These are phyloP conservation scores for Calameuta pallipes DNA, from an alignment of 2,888 invertebrate genomes.

Conservation along the genomic window DNA sequence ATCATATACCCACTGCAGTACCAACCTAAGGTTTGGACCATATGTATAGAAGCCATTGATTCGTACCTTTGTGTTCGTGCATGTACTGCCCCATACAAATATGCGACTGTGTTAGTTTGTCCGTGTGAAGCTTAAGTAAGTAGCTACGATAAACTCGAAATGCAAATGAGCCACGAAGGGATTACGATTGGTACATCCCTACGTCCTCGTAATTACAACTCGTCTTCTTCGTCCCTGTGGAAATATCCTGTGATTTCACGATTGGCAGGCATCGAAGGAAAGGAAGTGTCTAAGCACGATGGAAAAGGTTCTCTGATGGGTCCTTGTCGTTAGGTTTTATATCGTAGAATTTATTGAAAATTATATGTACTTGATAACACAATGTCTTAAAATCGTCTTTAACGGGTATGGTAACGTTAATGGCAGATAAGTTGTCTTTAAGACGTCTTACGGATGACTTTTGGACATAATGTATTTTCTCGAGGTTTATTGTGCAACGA, in stretches of 20 bases:
- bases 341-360: neutral
- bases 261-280: neutral
- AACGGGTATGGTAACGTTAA: too few relatives aligned
- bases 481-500: neutral
- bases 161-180: neutral
- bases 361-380: neutral
- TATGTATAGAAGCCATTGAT: neutral
- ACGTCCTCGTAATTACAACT: neutral
- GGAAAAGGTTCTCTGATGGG: neutral
- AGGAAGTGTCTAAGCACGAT: neutral
- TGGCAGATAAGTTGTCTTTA: neutral
- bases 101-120: neutral
- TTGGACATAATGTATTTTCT: neutral
- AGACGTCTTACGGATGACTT: neutral
- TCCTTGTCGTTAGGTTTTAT: neutral
- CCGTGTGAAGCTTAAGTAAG: neutral
- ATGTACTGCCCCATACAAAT: neutral
- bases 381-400: neutral
- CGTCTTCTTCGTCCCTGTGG: neutral
- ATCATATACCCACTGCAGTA: neutral
- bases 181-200: neutral
- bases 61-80: neutral
- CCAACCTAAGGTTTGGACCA: neutral
- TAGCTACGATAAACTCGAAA: neutral
- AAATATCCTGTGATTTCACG: neutral